Evolutionary conservation across 2,797 vertebrate species (phyloP).

Genomic region (Sebastes oblongus): DNA sequence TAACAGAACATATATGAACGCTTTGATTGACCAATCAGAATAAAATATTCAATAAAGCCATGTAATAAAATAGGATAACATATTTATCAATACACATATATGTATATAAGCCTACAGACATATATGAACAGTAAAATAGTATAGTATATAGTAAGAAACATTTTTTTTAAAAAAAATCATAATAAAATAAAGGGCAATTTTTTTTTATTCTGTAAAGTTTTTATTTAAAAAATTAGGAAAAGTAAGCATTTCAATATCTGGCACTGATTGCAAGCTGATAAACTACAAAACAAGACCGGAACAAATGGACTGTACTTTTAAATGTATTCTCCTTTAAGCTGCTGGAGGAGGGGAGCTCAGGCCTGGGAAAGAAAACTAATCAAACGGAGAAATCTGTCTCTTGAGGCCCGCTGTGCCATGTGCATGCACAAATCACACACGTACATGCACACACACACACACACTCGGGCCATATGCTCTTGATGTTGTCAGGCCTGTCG

Average conservation of each 20-base stretch:
- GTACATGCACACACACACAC: background rate
- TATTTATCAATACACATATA: no score
- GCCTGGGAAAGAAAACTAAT: slow-evolving; percentile 71
- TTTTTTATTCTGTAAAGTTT: background rate
- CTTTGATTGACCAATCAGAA: no score
- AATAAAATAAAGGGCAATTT: background rate
- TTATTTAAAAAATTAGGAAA: background rate
- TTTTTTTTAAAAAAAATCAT: no score
- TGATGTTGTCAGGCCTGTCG: slow-evolving; percentile 54
- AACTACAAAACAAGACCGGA: slow-evolving; percentile 7
- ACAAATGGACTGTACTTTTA: slow-evolving; percentile 18
- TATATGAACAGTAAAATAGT: no score
- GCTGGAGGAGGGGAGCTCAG: slow-evolving; percentile 34
- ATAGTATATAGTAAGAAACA: no score
- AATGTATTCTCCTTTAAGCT: slow-evolving; percentile 25
- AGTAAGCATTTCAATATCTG: background rate
- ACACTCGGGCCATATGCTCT: slow-evolving; percentile 21
- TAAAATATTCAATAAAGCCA: no score
- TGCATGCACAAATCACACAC: slow-evolving; percentile 29
- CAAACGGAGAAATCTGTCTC: slow-evolving; percentile 69
- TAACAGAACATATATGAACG: no score
- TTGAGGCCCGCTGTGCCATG: slow-evolving; percentile 53
- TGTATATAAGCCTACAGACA: no score
- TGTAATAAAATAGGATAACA: no score
- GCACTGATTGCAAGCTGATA: background rate